Base-by-base conservation (phyloP, 2,113 vertebrate species). In the Scopus umbretta region DNA sequence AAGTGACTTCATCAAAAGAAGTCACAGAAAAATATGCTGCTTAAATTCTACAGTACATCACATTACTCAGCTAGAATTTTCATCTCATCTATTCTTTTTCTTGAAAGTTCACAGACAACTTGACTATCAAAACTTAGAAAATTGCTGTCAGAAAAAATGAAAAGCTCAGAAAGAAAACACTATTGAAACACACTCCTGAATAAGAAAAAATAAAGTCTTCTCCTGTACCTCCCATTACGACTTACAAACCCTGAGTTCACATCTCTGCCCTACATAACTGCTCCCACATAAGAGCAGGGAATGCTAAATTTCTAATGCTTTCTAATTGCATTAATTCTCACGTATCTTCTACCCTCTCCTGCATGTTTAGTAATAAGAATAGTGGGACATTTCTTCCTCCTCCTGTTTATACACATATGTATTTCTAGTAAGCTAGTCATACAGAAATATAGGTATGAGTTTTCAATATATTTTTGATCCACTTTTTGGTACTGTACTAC, bases 371-470 rank as follows among this genome's bases (percentile, higher is more conserved):
- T n/a, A n/a, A 50, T 10, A 59, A 52, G 27, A 47, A 23, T 0
- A 72, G 20, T 5, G 10, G 7, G 13, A 47, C 3, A 1, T 5
- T 14, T 32, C 85, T 29, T 8, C 21, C 20, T 21, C 0, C 65
- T 45, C 13, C 52, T 40, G 8, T 40, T 74, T 34, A 80, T 11
- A 56, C 4, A 45, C 7, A 16, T 0, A 16, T 0, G 1, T 29
- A 62, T 26, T 65, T 53, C 30, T 20, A 73, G 11, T 53, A 53
- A 70, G 11, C 14, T 21, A 30, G 58, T 26, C 10, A 73, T 8
- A 49, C 4, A 72, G 26, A 71, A 79, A 67, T 5, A 16, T 3
- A 8, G 18, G 12, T 52, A 34, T 30, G 23, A 50, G 7, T 72
- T 45, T 40, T 34, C 43, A 88, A 2, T n/a, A 43, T 15, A 16